Percentiles rank a stretch among this genome's conserved stretches.
Conservation (phyloP, 2,888 invertebrate species). For the Sepioteuthis lessoniana region DNA sequence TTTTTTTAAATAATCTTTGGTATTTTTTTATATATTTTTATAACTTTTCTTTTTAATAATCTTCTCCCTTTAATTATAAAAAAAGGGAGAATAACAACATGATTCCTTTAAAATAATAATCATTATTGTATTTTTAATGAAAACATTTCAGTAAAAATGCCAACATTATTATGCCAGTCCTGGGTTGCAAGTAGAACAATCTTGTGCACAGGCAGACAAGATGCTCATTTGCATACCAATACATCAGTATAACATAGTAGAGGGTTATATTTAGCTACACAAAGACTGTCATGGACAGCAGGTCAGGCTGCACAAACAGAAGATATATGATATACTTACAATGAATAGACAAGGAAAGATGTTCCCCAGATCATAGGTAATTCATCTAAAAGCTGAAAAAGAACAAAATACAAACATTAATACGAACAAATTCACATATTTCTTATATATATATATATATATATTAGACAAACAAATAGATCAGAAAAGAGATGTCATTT, state of each 20-base stretch:
- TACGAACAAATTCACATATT: not conserved
- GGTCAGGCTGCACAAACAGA: not conserved
- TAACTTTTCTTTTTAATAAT: not conserved
- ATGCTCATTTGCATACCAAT: not conserved
- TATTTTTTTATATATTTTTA: too few species aligned
- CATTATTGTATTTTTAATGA: too few species aligned
- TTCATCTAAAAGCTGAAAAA: constrained; percentile 76
- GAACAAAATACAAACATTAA: constrained; percentile 36
- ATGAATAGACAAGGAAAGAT: constrained; percentile 74
- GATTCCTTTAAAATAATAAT: too few species aligned
- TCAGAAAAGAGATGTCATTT: too few species aligned
- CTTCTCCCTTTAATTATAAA: not conserved
- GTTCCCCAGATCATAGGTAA: constrained; percentile 76
- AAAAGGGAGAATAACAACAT: not conserved
- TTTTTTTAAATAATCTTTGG: too few species aligned
- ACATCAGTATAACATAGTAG: not conserved
- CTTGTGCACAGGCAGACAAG: not conserved
- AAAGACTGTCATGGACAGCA: not conserved
- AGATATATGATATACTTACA: constrained; percentile 70
- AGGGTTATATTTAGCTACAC: not conserved
- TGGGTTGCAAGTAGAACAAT: too few species aligned
- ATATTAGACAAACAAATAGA: too few species aligned
- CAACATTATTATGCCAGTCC: too few species aligned
- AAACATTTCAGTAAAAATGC: too few species aligned
- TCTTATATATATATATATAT: not conserved